These are phyloP conservation scores for Mycogona germanica DNA, from an alignment of 2,888 invertebrate species.

Conservation along the genomic window DNA sequence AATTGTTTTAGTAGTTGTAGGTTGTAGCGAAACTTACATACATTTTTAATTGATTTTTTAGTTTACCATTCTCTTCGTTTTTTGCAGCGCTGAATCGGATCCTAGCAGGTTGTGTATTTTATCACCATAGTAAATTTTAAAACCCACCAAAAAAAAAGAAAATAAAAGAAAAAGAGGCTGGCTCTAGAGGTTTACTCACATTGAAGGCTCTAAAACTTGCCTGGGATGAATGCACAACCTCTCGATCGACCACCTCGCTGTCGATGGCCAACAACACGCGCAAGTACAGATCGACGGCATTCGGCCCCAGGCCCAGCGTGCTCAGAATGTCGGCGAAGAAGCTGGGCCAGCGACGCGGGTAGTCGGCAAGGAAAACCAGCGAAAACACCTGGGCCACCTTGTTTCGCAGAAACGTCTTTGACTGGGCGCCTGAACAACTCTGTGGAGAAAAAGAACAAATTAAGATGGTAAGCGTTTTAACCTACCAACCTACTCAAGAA, in stretches of 20 bases:
- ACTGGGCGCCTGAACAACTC: constrained; percentile 25
- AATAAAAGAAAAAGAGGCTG: constrained; percentile 10
- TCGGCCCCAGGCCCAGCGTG: constrained; percentile 31
- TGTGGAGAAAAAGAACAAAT: constrained; percentile 22
- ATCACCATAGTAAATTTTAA: not conserved
- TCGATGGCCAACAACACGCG: constrained; percentile 42
- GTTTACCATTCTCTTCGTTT: too few relatives aligned
- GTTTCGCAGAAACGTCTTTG: constrained; percentile 39
- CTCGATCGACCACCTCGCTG: constrained; percentile 41
- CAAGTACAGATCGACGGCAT: constrained; percentile 40
- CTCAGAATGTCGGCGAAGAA: constrained; percentile 41
- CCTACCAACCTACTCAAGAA: too few relatives aligned
- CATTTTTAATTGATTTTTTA: too few relatives aligned
- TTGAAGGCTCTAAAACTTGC: constrained; percentile 3
- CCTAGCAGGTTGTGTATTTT: too few relatives aligned
- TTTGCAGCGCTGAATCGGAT: too few relatives aligned
- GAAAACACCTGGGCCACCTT: constrained; percentile 44
- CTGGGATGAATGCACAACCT: constrained; percentile 33
- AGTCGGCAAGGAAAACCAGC: constrained; percentile 42
- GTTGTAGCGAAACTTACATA: too few relatives aligned
- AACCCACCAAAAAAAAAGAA: constrained; percentile 20
- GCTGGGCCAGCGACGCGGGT: constrained; percentile 40
- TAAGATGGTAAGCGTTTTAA: too few relatives aligned
- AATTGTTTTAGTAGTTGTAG: too few relatives aligned
- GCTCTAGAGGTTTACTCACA: too few relatives aligned